Evolutionary conservation across 1,140 invertebrate species (phyloP), one percentile per base, ranked within the genome.

Genomic region (Ptiloglossa arizonensis): DNA sequence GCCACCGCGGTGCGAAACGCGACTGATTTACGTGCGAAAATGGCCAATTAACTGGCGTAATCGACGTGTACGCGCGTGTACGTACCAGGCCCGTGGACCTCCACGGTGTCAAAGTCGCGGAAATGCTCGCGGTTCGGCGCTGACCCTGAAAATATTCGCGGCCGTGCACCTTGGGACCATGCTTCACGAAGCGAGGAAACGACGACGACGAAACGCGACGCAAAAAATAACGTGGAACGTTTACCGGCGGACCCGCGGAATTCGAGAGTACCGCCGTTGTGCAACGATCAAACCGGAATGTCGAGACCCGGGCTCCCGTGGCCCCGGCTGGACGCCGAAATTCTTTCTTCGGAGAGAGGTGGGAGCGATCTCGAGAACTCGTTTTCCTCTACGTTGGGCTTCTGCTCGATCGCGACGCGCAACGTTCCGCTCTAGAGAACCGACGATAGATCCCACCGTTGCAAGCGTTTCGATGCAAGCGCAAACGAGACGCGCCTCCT

Each of bases 21-120:
- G 52, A 66, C 76, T 84, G 82, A 81, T 85, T 87, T 87, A 86
- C 82, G 85, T 86, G 86, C 72, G 80, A 88, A 87, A 85, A 88
- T 86, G 67, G 77, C 85, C 87, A 88, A 87, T 87, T 87, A 87
- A 86, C 81, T 46, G 69, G 74, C 77, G 74, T 86, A 85, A 87
- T 86, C 85, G 79, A 35, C 59, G 54, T 59, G 59, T n/a, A 35
- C 32, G 11, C 32, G 32, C 44, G 59, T 73, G 60, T 60, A 22
- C 44, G 56, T 22, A 29, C 35, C 15, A 5, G 13, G 46, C 35
- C 32, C 17, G 32, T 22, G 64, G n/a, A 19, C 50, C 15, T 27
- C 54, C 81, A 13, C 41, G 35, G 24, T 46, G 69, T 79, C 79
- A 35, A 76, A 75, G 54, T 82, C 77, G 71, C 85, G 81, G 81